Evolutionary conservation across 2,113 vertebrate genomes (phyloP).

Genomic region (Syrrhaptes paradoxus): DNA sequence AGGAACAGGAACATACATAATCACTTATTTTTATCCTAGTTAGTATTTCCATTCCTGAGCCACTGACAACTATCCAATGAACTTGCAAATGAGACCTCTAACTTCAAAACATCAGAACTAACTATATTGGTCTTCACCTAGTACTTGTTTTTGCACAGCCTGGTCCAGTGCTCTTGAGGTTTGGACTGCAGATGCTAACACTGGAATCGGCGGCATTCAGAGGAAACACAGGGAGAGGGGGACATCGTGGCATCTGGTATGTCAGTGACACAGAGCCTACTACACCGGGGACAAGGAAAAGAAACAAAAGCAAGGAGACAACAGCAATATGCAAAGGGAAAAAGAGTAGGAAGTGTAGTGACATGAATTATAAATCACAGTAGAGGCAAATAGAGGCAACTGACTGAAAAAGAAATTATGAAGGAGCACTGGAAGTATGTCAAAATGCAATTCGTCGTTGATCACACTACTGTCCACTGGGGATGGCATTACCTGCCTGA

Average conservation of each 20-base stretch:
- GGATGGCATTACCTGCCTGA: conserved; percentile 2
- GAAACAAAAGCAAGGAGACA: neutral
- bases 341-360: neutral
- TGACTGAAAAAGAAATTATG: neutral
- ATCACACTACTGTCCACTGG: neutral
- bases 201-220: neutral
- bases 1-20: neutral
- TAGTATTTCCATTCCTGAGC: neutral
- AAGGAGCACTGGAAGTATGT: neutral
- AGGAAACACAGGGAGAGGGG: neutral
- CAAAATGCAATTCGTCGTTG: neutral
- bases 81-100: neutral
- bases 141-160: neutral
- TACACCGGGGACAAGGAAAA: neutral
- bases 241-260: neutral
- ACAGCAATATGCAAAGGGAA: rapidly evolving
- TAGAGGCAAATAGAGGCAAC: neutral
- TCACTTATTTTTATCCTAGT: neutral
- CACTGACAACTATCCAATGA: neutral
- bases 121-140: neutral
- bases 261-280: neutral
- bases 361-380: neutral
- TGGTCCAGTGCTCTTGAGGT: neutral
- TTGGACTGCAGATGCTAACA: neutral
- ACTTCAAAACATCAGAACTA: neutral